Percentiles rank a stretch among this genome's conserved stretches.
Conservation (phyloP, 2,888 invertebrate genomes). For the Heliconius ethilla region DNA sequence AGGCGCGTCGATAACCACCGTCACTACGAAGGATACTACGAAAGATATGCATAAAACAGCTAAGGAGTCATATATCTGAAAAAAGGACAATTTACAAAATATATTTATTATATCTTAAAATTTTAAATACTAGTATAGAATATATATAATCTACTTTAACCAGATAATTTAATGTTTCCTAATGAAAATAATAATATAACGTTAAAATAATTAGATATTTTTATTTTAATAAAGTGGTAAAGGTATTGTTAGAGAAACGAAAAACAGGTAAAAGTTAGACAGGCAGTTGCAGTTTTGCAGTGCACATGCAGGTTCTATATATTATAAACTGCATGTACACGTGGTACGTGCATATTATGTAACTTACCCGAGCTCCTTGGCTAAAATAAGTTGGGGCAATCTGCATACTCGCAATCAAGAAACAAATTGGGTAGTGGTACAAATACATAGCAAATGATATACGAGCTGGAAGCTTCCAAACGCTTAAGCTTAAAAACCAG, state of each 20-base stretch:
- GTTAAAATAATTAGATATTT: too few relatives aligned
- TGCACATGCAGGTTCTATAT: too few relatives aligned
- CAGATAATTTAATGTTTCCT: too few relatives aligned
- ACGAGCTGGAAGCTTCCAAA: conserved; percentile 77
- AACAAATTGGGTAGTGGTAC: conserved; percentile 68
- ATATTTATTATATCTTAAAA: neutral
- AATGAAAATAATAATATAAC: too few relatives aligned
- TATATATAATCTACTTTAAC: neutral
- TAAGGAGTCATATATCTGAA: conserved; percentile 60
- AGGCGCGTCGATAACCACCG: conserved; percentile 62
- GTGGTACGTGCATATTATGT: neutral
- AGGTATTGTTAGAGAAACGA: too few relatives aligned
- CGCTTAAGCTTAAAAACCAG: conserved; percentile 71
- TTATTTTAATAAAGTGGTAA: too few relatives aligned
- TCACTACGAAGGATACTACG: conserved; percentile 55
- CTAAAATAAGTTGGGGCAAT: conserved; percentile 54
- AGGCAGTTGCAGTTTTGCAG: too few relatives aligned
- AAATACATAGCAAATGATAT: conserved; percentile 82
- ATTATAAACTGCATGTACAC: too few relatives aligned
- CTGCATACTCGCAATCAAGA: conserved; percentile 47
- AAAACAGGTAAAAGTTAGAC: too few relatives aligned
- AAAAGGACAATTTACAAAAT: neutral
- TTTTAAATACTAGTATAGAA: neutral
- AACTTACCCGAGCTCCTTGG: conserved; percentile 47
- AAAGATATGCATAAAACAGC: conserved; percentile 50